phyloP scores from a whole-genome alignment of 2,888 invertebrate genomes.

The Augochlorella aurata region DNA sequence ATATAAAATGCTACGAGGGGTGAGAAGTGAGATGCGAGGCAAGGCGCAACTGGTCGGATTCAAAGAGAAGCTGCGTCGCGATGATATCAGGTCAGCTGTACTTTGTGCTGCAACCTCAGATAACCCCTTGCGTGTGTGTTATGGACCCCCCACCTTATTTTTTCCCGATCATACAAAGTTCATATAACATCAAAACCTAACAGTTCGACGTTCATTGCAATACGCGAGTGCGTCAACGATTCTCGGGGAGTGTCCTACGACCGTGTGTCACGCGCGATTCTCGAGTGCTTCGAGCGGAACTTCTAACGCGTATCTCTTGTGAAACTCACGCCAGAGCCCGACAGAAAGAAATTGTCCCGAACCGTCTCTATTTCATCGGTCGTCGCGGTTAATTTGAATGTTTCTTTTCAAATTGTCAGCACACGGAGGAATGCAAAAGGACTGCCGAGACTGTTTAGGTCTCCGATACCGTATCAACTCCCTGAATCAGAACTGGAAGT shows the following conservation, averaged over 20 bases:
- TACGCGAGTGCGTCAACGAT: constrained; percentile 25
- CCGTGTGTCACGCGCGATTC: neutral
- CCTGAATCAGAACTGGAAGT: constrained; percentile 97
- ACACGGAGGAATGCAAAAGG: constrained; percentile 85
- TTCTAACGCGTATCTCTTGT: neutral
- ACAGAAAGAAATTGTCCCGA: constrained; percentile 20
- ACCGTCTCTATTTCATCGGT: neutral
- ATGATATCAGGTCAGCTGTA: constrained; percentile 76
- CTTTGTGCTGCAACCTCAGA: constrained; percentile 78
- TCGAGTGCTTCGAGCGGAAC: constrained; percentile 9
- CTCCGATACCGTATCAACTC: constrained; percentile 93
- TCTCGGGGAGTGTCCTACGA: neutral
- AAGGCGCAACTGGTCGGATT: neutral
- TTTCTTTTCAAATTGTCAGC: constrained; percentile 75
- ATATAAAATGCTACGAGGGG: constrained; percentile 20
- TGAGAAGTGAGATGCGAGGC: neutral
- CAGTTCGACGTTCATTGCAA: constrained; percentile 42
- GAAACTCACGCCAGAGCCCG: neutral
- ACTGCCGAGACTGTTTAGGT: constrained; percentile 92
- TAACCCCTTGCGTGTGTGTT: constrained; percentile 73
- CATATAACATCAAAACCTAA: constrained; percentile 67
- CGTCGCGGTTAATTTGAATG: constrained; percentile 66
- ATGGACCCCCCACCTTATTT: constrained; percentile 46
- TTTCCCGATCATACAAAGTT: constrained; percentile 39
- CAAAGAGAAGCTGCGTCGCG: constrained; percentile 36